These are phyloP conservation scores for Leptinotarsa rubiginosa DNA, from an alignment of 2,888 invertebrate species.

Conservation along the genomic window DNA sequence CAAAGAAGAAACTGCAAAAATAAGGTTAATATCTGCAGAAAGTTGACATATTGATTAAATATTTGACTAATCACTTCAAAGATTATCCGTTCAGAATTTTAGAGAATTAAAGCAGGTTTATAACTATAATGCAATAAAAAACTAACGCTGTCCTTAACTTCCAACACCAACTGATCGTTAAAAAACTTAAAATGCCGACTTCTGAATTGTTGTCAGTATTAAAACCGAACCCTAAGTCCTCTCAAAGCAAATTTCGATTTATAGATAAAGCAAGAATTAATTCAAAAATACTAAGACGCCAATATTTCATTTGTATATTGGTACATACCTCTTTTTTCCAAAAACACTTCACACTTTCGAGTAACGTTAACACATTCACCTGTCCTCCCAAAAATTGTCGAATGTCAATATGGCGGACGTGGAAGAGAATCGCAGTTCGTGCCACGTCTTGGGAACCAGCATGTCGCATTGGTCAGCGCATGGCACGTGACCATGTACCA, in stretches of 20 bases:
- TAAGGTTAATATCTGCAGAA: conserved; percentile 61
- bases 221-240: conserved; percentile 26
- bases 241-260: background rate
- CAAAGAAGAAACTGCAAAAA: conserved; percentile 57
- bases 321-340: conserved; percentile 70
- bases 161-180: conserved; percentile 10
- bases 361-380: conserved; percentile 78
- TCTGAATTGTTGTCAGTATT: conserved; percentile 69
- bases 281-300: background rate
- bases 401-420: conserved; percentile 89
- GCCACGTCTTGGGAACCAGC: conserved; percentile 79
- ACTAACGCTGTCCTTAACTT: background rate
- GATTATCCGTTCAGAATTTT: conserved; percentile 15
- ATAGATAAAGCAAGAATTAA: too few relatives aligned
- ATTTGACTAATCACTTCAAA: conserved; percentile 32
- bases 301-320: conserved; percentile 17
- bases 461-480: conserved; percentile 55
- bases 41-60: conserved; percentile 63
- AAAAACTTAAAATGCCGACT: conserved; percentile 65
- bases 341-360: conserved; percentile 63
- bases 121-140: background rate
- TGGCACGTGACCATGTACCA: conserved; percentile 50
- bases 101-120: conserved; percentile 21
- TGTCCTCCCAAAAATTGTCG: conserved; percentile 78
- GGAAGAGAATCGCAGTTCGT: conserved; percentile 80